These are phyloP conservation scores for Scrobipalpa costella DNA, from an alignment of 2,888 invertebrate species.

Conservation along the genomic window DNA sequence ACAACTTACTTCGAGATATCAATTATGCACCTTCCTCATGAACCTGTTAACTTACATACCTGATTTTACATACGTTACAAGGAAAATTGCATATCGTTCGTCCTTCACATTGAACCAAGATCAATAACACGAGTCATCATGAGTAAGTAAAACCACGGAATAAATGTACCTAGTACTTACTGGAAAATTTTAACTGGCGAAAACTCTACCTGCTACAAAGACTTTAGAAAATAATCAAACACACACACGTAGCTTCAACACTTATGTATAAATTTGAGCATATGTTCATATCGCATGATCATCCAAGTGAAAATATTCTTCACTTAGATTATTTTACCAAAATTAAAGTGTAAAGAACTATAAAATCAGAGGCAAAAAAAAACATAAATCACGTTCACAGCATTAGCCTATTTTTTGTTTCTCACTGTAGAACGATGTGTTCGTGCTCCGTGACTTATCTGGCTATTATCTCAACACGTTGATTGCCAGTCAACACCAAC, in stretches of 20 bases:
- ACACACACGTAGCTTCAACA: too few relatives aligned
- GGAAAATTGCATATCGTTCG: background rate
- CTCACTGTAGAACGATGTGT: conserved; percentile 19
- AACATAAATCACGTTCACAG: background rate
- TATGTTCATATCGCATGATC: too few relatives aligned
- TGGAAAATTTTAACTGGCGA: too few relatives aligned
- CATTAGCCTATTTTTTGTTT: background rate
- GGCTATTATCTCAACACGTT: background rate
- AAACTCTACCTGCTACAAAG: too few relatives aligned
- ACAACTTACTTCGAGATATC: too few relatives aligned
- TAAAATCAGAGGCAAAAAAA: background rate
- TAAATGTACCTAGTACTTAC: too few relatives aligned
- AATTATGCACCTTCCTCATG: background rate
- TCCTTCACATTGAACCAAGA: background rate
- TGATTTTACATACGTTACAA: background rate
- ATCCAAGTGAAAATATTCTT: too few relatives aligned
- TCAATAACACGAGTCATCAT: background rate
- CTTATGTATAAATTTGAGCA: too few relatives aligned
- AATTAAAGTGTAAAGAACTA: too few relatives aligned
- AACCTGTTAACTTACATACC: background rate
- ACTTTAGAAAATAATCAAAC: too few relatives aligned
- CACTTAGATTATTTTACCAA: too few relatives aligned
- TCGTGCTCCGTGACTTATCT: conserved; percentile 19
- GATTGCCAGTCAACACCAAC: background rate
- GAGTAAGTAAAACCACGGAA: background rate